Base-by-base conservation (phyloP, 1,140 invertebrate species). In the Anagrus nilaparvatae region DNA sequence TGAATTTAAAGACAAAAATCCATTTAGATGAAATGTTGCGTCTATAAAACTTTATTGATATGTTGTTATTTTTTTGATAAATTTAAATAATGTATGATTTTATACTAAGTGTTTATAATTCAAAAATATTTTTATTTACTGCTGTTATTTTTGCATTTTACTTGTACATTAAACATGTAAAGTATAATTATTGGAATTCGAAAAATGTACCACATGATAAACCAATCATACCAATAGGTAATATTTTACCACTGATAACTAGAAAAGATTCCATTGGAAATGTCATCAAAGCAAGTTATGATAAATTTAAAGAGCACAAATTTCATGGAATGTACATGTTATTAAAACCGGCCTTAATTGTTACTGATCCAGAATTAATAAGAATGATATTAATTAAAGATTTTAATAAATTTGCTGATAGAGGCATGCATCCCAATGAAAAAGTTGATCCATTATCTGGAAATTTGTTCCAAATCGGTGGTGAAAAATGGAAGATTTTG, bases 331-430 rank as follows among this genome's bases (percentile, higher is more conserved):
- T 68, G 5, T 72, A 71, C 48, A 61, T 65, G 12, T 65, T 71
- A 30, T 59, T 58, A 12, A 56, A 59, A 39, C 70, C 70, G 3
- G 57, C 61, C 7, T 38, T 74, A 7, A 53, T 69, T 4, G 24
- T 63, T n/a, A 48, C 60, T 8, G 71, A 75, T 55, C 63, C 67
- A 4, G 65, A 67, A 41, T 52, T 75, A 8, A 56, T 73, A 1
- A 64, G 63, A 43, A 24, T 52, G 1, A 55, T 74, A 12, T 19
- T 71, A 3, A 59, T 63, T 0, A 71, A 67, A 40, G 69, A 74
- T 49, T 72, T 72, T 35, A 37, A 53, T 5, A 50, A 61, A 48
- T 75, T 75, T 53, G 51, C 54, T 19, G 59, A 68, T 45, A 50
- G 65, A 35, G 63, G 62, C 5, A 12, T 62, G 6, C 54, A 63